Conservation (phyloP, 2,888 invertebrate species). For the Rutpela maculata region DNA sequence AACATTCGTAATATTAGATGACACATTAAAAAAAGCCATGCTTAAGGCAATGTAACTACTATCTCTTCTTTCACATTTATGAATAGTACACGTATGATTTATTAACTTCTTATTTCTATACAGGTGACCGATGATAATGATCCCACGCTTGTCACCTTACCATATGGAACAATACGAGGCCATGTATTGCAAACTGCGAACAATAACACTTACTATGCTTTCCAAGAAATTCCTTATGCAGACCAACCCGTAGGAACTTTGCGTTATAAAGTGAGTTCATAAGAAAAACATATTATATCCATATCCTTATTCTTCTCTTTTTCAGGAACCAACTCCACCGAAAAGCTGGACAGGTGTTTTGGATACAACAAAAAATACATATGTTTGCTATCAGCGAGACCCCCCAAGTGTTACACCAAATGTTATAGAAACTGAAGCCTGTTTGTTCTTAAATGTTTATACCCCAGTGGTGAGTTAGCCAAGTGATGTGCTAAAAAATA, state of each 20-base stretch:
- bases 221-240: slow-evolving; percentile 55
- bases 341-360: slow-evolving; percentile 53
- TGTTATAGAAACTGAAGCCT: too few relatives aligned
- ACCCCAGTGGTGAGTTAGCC: too few relatives aligned
- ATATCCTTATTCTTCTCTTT: slow-evolving; percentile 5
- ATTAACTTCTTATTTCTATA: slow-evolving; percentile 21
- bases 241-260: slow-evolving; percentile 48
- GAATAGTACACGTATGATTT: too few relatives aligned
- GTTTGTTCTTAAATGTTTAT: too few relatives aligned
- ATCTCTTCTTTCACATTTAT: too few relatives aligned
- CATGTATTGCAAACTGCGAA: slow-evolving; percentile 23
- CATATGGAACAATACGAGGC: slow-evolving; percentile 41
- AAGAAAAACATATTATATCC: not conserved
- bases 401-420: not conserved
- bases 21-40: too few relatives aligned
- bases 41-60: too few relatives aligned
- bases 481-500: too few relatives aligned
- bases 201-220: slow-evolving; percentile 43
- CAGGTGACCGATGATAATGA: slow-evolving; percentile 7
- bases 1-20: too few relatives aligned
- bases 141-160: slow-evolving; percentile 28
- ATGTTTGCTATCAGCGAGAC: slow-evolving; percentile 48
- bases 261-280: slow-evolving; percentile 49
- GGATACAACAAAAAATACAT: slow-evolving; percentile 50
- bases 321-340: slow-evolving; percentile 56